These are phyloP conservation scores for Cynoglossus semilaevis DNA, from an alignment of 2,113 vertebrate species.

Conservation along the genomic window DNA sequence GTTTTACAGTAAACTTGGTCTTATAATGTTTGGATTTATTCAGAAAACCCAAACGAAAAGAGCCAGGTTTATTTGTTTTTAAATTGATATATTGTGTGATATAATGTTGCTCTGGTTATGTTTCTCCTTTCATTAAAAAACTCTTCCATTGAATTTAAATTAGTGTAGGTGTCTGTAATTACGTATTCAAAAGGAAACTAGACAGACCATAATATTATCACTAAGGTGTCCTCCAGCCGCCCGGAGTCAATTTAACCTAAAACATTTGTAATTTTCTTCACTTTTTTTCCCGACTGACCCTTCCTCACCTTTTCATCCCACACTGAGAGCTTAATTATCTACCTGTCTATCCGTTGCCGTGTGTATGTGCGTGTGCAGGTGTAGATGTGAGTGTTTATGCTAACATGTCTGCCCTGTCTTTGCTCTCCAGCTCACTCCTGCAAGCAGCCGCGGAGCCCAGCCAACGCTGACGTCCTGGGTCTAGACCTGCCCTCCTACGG, in stretches of 20 bases:
- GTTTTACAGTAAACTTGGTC: too few species aligned
- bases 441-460: conserved; percentile 91
- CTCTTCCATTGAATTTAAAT: too few species aligned
- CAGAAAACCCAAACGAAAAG: too few species aligned
- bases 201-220: conserved; percentile 13
- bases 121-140: too few species aligned
- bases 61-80: too few species aligned
- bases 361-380: not conserved
- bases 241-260: conserved; percentile 10
- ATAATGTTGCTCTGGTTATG: too few species aligned
- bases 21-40: too few species aligned
- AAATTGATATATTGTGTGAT: too few species aligned
- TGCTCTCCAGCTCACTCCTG: conserved; percentile 88
- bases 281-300: not conserved
- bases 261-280: conserved; percentile 7
- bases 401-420: conserved; percentile 33
- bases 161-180: too few species aligned
- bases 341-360: conserved; percentile 6
- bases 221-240: conserved; percentile 16
- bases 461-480: conserved; percentile 86
- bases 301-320: conserved; percentile 3
- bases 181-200: conserved; percentile 1
- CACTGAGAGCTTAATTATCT: conserved; percentile 40
- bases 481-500: conserved; percentile 94
- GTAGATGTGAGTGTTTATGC: not conserved